phyloP scores from a whole-genome alignment of 2,888 invertebrate species.

The Stegophylla sp. region DNA sequence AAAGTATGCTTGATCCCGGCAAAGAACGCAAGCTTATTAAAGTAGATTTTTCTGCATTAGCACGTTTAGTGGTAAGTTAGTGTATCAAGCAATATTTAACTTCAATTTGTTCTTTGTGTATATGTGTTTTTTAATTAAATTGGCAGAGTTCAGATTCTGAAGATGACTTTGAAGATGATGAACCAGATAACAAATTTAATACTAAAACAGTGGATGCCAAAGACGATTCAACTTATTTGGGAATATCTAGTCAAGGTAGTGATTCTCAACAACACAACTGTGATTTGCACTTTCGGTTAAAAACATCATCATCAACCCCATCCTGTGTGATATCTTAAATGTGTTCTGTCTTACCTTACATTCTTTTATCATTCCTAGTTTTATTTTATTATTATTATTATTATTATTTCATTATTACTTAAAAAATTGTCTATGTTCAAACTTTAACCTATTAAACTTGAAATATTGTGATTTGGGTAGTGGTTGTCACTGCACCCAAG shows the following conservation, averaged over 20 bases:
- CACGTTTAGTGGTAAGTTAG: constrained; percentile 54
- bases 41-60: constrained; percentile 60
- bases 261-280: constrained; percentile 35
- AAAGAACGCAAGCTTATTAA: constrained; percentile 56
- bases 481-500: constrained; percentile 20
- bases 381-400: constrained; percentile 19
- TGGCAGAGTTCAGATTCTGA: constrained; percentile 60
- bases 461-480: constrained; percentile 33
- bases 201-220: constrained; percentile 5
- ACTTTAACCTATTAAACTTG: not conserved
- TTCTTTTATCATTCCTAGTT: constrained; percentile 34
- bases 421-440: not conserved
- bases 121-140: not conserved
- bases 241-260: constrained; percentile 51
- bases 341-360: not conserved
- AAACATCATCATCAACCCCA: constrained; percentile 29
- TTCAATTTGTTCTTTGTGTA: not conserved
- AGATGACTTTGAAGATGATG: constrained; percentile 60
- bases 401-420: constrained; percentile 11
- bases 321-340: constrained; percentile 56
- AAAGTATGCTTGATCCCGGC: constrained; percentile 40
- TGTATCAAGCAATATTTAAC: constrained; percentile 38
- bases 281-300: constrained; percentile 44
- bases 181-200: constrained; percentile 44
- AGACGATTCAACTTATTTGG: constrained; percentile 30